Percentiles rank a stretch among this genome's conserved stretches.
phyloP scores from a whole-genome alignment of 1,140 invertebrate genomes.

The Micrasema longulum region DNA sequence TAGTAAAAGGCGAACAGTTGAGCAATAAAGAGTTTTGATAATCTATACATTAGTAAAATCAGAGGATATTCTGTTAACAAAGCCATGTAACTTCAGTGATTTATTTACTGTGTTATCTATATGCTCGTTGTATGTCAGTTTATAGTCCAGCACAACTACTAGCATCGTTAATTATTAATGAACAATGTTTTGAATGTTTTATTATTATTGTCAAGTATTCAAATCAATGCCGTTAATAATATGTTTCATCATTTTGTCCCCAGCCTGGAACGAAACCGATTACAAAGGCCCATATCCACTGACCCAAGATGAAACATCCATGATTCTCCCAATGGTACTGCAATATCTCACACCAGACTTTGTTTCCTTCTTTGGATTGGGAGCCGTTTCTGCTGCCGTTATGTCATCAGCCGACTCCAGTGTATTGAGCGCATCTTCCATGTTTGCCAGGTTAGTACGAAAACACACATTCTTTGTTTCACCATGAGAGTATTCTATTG shows the following conservation, averaged over 20 bases:
- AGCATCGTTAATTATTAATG: constrained; percentile 49
- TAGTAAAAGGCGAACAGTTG: too few species aligned
- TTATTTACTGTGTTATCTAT: too few species aligned
- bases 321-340: constrained; percentile 96
- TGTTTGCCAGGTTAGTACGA: constrained; percentile 89
- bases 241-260: constrained; percentile 50
- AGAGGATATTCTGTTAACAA: too few species aligned
- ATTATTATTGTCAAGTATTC: too few species aligned
- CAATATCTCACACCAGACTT: constrained; percentile 95
- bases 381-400: constrained; percentile 97
- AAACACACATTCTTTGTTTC: too few species aligned
- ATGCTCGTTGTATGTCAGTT: too few species aligned
- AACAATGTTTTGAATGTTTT: neutral
- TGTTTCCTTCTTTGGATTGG: constrained; percentile 96
- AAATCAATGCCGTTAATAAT: too few species aligned
- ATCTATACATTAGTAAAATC: too few species aligned
- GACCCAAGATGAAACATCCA: constrained; percentile 83
- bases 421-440: constrained; percentile 94
- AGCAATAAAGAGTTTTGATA: too few species aligned
- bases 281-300: constrained; percentile 82
- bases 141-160: too few species aligned
- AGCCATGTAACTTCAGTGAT: too few species aligned
- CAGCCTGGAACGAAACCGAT: constrained; percentile 94
- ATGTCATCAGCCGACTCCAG: constrained; percentile 99
- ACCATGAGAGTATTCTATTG: too few species aligned